Base-by-base conservation (phyloP, 2,113 vertebrate species). In the Acrocephalus arundinaceus region DNA sequence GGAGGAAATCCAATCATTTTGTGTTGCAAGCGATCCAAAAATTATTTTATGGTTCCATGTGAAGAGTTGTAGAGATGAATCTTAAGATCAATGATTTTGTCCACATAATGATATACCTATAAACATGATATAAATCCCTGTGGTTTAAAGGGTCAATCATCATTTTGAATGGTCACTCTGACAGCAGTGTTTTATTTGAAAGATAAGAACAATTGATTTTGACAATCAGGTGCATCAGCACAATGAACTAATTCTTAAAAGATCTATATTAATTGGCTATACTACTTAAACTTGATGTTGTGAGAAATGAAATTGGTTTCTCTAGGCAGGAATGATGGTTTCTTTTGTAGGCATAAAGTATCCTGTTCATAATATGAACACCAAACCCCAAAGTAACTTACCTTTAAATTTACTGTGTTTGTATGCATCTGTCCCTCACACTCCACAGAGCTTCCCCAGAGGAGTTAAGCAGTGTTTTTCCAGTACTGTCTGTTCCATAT, bases 141-240 rank as follows among this genome's bases (percentile, higher is more conserved):
- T 79, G 37, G 45, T 65, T 94, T 87, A 82, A 63, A 61, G 59
- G 31, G 30, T 81, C 65, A 75, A 18, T 78, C 0, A 0, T 85
- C 8, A 76, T 78, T 94, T 85, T 0, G 0, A 87, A 81, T 54
- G 39, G 45, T 71, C 49, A 72, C 15, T 91, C 73, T 71, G 61
- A 75, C 55, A 95, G 33, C 41, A 49, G 31, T 61, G 70, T 72
- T 93, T 89, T 94, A 93, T 92, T 89, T 3, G 5, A 91, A 95
- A 94, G 45, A 55, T 63, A 87, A 85, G 79, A 95, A 49, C 61
- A 92, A 97, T 94, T 95, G 93, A 97, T 97, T 94, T 82, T 68
- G 84, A 95, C 86, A 92, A 94, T 89, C 52, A 93, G 73, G 62
- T 91, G 84, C 61, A 92, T 89, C 86, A 95, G 89, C 91, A 92